phyloP scores from a whole-genome alignment of 2,888 invertebrate species.

The Zhuqinia jingwanae region DNA sequence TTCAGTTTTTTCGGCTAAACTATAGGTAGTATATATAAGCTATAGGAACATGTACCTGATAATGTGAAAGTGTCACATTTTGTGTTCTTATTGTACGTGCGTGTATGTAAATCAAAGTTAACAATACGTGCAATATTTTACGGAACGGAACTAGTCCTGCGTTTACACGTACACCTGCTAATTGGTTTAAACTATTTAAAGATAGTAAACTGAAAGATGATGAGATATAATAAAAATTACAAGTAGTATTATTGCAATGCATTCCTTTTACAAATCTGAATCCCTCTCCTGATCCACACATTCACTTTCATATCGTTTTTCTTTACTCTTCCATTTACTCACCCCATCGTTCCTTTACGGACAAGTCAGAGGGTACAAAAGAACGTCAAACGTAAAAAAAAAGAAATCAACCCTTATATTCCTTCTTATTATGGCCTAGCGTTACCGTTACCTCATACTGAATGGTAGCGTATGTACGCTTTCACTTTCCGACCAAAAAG shows the following conservation, averaged over 20 bases:
- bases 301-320: slow-evolving; percentile 48
- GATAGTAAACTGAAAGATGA: neutral
- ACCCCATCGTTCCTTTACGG: slow-evolving; percentile 56
- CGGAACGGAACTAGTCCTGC: neutral
- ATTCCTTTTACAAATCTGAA: neutral
- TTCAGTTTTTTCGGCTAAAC: neutral
- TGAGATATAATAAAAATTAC: neutral
- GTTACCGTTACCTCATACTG: slow-evolving; percentile 61
- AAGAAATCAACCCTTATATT: slow-evolving; percentile 69
- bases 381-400: slow-evolving; percentile 19
- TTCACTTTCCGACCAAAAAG: slow-evolving; percentile 63
- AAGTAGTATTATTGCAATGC: neutral
- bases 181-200: neutral
- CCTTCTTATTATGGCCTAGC: slow-evolving; percentile 35
- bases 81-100: neutral
- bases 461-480: slow-evolving; percentile 67
- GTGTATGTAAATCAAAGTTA: neutral
- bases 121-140: neutral
- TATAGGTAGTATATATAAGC: neutral
- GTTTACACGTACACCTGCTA: neutral
- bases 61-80: slow-evolving; percentile 5
- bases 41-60: neutral
- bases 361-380: slow-evolving; percentile 37
- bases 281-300: slow-evolving; percentile 21
- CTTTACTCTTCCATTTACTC: slow-evolving; percentile 38